These are phyloP conservation scores for Montipora efflorescens DNA, from an alignment of 64 coral and sea anemone species.

Conservation along the genomic window DNA sequence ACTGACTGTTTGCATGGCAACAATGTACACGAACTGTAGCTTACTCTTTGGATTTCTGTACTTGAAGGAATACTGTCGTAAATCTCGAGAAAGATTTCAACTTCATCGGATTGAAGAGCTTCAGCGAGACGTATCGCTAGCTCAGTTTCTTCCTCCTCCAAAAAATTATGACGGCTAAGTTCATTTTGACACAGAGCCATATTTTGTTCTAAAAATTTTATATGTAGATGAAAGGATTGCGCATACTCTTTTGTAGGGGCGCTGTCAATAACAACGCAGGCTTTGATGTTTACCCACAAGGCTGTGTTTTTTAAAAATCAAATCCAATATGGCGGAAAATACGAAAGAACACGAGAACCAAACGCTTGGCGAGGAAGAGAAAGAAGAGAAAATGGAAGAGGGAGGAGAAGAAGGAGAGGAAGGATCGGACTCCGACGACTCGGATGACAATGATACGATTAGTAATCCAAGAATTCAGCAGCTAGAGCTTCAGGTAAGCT, in stretches of 20 bases:
- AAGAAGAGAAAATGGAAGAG: slow-evolving; percentile 59
- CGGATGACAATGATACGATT: slow-evolving; percentile 67
- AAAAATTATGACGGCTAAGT: slow-evolving; percentile 23
- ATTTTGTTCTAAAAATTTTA: slow-evolving; percentile 8
- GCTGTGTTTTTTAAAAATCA: neutral
- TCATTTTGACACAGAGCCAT: slow-evolving; percentile 67
- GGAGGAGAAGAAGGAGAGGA: slow-evolving; percentile 52
- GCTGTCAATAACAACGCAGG: neutral
- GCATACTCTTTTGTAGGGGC: neutral
- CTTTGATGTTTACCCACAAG: slow-evolving; percentile 46
- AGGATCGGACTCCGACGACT: slow-evolving; percentile 61
- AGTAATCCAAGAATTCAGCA: slow-evolving; percentile 79
- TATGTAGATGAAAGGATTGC: neutral
- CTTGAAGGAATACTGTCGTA: slow-evolving; percentile 92
- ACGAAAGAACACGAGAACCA: slow-evolving; percentile 35
- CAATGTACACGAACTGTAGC: neutral
- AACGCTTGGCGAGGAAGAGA: slow-evolving; percentile 12
- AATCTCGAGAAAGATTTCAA: slow-evolving; percentile 91
- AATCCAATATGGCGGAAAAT: slow-evolving; percentile 98
- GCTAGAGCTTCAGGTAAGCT: slow-evolving; percentile 78
- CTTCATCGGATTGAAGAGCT: slow-evolving; percentile 84
- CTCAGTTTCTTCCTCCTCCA: slow-evolving; percentile 59
- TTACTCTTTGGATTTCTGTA: slow-evolving; percentile 76
- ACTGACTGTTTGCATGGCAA: slow-evolving; percentile 68
- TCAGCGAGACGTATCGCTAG: slow-evolving; percentile 77